These are phyloP conservation scores for Tolypeutes matacus DNA, from an alignment of 2,797 vertebrate genomes.

Conservation along the genomic window DNA sequence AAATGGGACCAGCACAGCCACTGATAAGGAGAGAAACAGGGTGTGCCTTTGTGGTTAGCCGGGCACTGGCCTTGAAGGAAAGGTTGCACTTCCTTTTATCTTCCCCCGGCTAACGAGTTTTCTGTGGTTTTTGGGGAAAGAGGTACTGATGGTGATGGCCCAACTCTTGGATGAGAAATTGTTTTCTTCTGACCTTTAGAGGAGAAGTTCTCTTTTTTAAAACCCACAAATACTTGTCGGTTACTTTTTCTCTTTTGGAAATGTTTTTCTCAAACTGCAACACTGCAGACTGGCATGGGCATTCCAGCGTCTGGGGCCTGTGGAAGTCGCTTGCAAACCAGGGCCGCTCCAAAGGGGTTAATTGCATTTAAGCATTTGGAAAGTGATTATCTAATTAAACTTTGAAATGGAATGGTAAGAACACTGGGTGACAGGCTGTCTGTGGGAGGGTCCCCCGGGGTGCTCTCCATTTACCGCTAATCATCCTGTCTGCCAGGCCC, in stretches of 20 bases:
- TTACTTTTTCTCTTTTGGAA: background rate
- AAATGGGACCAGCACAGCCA: accelerated
- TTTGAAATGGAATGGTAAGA: conserved; percentile 85
- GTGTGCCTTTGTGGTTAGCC: accelerated
- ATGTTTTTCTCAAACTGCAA: background rate
- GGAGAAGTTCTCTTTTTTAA: background rate
- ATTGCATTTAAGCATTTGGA: conserved; percentile 80
- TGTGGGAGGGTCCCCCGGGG: conserved; percentile 86
- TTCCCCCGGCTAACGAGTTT: accelerated
- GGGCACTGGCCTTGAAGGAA: background rate
- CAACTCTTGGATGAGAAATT: background rate
- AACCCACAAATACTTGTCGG: background rate
- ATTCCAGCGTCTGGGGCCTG: conserved; percentile 51
- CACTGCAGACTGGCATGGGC: background rate
- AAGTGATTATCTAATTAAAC: conserved; percentile 85
- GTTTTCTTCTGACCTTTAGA: background rate
- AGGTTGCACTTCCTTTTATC: accelerated
- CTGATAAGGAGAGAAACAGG: accelerated
- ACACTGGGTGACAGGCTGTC: conserved; percentile 86
- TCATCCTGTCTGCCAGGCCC: conserved; percentile 73
- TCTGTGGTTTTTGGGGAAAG: background rate
- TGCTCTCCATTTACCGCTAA: conserved; percentile 80
- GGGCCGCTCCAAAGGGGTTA: conserved; percentile 65
- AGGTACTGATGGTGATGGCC: accelerated
- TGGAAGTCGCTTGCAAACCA: conserved; percentile 51